Evolutionary conservation across 2,888 invertebrate species (phyloP).

Genomic region (Lepidochrysops patricia): DNA sequence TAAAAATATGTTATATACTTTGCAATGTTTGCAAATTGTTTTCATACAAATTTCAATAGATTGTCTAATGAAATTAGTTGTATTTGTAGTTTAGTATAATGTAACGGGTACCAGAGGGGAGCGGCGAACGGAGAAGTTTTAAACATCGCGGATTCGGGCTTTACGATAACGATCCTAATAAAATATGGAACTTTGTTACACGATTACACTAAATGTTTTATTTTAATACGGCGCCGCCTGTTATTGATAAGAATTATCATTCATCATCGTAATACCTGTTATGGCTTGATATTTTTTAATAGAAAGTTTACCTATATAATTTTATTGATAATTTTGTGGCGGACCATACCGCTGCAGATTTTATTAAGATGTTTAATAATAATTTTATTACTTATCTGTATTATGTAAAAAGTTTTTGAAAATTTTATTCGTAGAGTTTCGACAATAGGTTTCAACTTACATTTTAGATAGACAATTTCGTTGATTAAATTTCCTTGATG

Average conservation of each 20-base stretch:
- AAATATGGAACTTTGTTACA: slow-evolving; percentile 71
- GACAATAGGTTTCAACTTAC: too few species aligned
- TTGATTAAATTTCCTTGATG: too few species aligned
- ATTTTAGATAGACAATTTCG: too few species aligned
- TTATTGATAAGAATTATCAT: slow-evolving; percentile 37
- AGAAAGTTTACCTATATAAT: too few species aligned
- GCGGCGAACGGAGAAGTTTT: slow-evolving; percentile 47
- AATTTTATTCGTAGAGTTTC: too few species aligned
- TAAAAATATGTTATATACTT: too few species aligned
- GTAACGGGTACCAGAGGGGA: slow-evolving; percentile 45
- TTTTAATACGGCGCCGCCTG: slow-evolving; percentile 52
- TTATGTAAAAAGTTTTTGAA: too few species aligned
- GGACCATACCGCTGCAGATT: too few species aligned
- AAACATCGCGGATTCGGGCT: slow-evolving; percentile 51
- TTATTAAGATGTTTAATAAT: too few species aligned
- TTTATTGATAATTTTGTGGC: too few species aligned
- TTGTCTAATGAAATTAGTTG: slow-evolving; percentile 18
- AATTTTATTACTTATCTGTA: too few species aligned
- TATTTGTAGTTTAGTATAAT: slow-evolving; percentile 57
- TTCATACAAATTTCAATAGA: not conserved
- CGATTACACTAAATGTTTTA: slow-evolving; percentile 68
- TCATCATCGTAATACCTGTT: slow-evolving; percentile 10
- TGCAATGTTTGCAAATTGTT: not conserved
- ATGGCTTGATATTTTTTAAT: too few species aligned
- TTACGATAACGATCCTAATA: slow-evolving; percentile 73